Evolutionary conservation across 2,797 vertebrate species (phyloP), one percentile per base, ranked within the genome.

Genomic region (Calcarius lapponicus): DNA sequence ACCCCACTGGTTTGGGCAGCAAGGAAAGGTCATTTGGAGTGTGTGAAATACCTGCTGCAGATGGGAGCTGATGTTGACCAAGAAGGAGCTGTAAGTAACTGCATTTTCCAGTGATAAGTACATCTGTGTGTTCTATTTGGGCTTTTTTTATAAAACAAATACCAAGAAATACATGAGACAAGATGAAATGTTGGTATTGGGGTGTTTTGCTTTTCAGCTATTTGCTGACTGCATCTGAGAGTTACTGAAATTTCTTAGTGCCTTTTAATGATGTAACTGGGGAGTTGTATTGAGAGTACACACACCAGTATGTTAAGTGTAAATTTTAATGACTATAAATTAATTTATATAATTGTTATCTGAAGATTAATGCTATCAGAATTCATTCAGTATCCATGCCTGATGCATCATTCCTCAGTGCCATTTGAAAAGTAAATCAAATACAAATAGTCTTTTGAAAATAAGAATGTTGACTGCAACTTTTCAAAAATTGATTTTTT

Each of bases 11-110:
- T 99, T 92, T 99, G 99, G 99, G 99, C 99, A 4, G 98, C 99
- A 9, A 98, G 99, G 60, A 99, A 99, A 15, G 99, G 99, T 48
- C 99, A 99, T 95, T 97, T 99, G 88, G 99, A 99, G 67, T 98
- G 98, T 53, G 99, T 99, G 86, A 99, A 98, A 95, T 98, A 99
- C 87, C 97, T 99, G 58, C 92, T 99, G 97, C 99, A 99, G 96
- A 99, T 98, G 87, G 99, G 99, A 32, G 99, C 99, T 5, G 99
- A 99, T 80, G 99, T 99, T 9, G 99, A 99, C 98, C 99, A 99
- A 94, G 99, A 99, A 98, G 99, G 99, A 95, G 99, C 99, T 95
- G 99, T 99, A 98, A 86, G 98, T 98, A 65, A 60, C 34, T 74
- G 50, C 0, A 1, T 70, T 81, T 94, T 70, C 34, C 7, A 6